Evolutionary conservation across 2,113 vertebrate genomes (phyloP), one percentile per base, ranked within the genome.

Genomic region (Cephalopholis sonnerati): DNA sequence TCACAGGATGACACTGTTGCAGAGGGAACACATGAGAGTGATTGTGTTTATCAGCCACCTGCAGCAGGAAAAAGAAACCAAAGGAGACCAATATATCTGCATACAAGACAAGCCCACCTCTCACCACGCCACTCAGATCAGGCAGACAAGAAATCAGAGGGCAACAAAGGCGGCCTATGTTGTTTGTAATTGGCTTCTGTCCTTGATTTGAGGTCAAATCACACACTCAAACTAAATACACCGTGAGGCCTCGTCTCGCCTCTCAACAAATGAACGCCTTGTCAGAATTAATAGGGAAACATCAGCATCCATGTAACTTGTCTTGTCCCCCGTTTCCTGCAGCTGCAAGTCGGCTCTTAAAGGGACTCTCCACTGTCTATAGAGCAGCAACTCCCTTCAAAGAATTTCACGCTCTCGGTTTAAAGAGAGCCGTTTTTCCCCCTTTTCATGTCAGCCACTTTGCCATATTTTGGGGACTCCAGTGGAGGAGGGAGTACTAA

Each of bases 31-130:
- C 39, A 48, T 53, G 25, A 88, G 46, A 29, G 68, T 27, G 44
- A 32, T 87, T 63, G 20, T 86, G 80, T 89, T 86, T 84, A 89
- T 90, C 77, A 87, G 74, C 67, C 86, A 89, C 85, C 90, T 83
- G 84, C 88, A 87, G 82, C 69, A 54, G 75, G 63, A 57, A 88
- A 84, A 86, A 83, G 58, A 70, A 74, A 55, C 27, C 67, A 53
- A 69, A 61, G 55, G 69, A 82, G 65, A 72, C 27, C 39, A 63
- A 22, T 41, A 25, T 61, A 51, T 71, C 53, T 81, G 76, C 29
- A 13, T 58, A 73, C 65, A 44, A 44, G 41, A 9, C 41, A 74
- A 87, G 62, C 55, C 44, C 20, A 58, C 75, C 55, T 58, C 62
- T 81, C 54, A 39, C 51, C 58, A 44, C 50, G 1, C 13, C 13